phyloP scores from a whole-genome alignment of 1,140 invertebrate genomes.

The Sesamia nonagrioides region DNA sequence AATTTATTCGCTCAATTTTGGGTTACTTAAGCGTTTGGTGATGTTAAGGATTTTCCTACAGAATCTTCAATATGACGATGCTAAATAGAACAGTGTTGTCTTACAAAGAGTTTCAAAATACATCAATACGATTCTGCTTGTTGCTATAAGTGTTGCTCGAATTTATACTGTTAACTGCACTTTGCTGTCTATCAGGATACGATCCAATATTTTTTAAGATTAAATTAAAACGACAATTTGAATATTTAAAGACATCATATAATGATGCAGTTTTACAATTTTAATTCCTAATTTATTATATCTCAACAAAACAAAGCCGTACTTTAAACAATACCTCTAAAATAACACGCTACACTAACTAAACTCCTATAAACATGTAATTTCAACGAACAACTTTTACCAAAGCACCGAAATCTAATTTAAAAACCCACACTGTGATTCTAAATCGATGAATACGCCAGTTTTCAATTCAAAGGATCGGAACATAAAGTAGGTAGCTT shows the following conservation, averaged over 20 bases:
- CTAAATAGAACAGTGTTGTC: too few relatives aligned
- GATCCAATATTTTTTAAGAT: too few relatives aligned
- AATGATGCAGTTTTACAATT: neutral
- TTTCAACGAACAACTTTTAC: neutral
- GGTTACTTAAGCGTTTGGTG: neutral
- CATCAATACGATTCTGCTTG: too few relatives aligned
- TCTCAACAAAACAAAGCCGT: neutral
- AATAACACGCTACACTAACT: neutral
- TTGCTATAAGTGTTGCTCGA: too few relatives aligned
- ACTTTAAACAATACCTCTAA: neutral
- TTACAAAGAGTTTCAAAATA: too few relatives aligned
- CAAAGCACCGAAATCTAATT: neutral
- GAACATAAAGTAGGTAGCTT: slow-evolving; percentile 12
- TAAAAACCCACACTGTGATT: neutral
- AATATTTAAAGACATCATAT: neutral
- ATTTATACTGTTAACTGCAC: too few relatives aligned
- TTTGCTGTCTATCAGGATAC: too few relatives aligned
- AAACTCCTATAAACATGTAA: neutral
- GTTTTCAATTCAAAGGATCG: slow-evolving; percentile 26
- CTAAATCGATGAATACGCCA: slow-evolving; percentile 1
- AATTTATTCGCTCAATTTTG: neutral
- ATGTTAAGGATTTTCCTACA: neutral
- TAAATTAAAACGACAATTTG: too few relatives aligned
- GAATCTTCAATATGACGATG: too few relatives aligned
- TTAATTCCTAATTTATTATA: neutral